A percentile compares a stretch with the other conserved stretches of the same genome.
Conservation (phyloP, 2,888 invertebrate species). For the Eutolmus rufibarbis region DNA sequence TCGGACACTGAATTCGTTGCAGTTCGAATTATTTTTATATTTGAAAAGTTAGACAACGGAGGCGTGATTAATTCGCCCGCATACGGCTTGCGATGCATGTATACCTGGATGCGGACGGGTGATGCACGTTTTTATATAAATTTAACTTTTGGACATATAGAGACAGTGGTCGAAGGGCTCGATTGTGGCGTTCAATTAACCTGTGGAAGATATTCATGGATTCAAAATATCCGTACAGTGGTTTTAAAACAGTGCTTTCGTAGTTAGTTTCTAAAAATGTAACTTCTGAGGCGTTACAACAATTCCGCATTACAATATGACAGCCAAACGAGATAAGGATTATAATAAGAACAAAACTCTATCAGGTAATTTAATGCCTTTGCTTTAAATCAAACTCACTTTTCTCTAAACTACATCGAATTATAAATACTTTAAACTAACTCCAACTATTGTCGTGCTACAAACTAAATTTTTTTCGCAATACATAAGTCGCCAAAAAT, state of each 20-base stretch:
- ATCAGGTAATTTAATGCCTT: constrained; percentile 53
- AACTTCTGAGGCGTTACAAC: neutral
- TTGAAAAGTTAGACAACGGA: neutral
- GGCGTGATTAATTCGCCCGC: neutral
- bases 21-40: neutral
- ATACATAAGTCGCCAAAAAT: neutral
- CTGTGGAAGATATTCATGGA: neutral
- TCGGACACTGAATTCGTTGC: neutral
- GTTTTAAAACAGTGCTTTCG: neutral
- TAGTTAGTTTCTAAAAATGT: constrained; percentile 6
- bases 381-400: neutral
- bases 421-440: neutral
- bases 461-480: neutral
- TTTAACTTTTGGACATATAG: neutral
- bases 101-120: neutral
- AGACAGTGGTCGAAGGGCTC: neutral
- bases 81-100: neutral
- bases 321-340: constrained; percentile 62
- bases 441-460: neutral
- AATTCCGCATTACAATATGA: constrained; percentile 53
- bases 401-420: neutral
- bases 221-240: neutral
- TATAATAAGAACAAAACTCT: constrained; percentile 58
- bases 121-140: neutral
- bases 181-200: neutral